phyloP scores from a whole-genome alignment of 2,888 invertebrate species.

The Eilema griseolum region DNA sequence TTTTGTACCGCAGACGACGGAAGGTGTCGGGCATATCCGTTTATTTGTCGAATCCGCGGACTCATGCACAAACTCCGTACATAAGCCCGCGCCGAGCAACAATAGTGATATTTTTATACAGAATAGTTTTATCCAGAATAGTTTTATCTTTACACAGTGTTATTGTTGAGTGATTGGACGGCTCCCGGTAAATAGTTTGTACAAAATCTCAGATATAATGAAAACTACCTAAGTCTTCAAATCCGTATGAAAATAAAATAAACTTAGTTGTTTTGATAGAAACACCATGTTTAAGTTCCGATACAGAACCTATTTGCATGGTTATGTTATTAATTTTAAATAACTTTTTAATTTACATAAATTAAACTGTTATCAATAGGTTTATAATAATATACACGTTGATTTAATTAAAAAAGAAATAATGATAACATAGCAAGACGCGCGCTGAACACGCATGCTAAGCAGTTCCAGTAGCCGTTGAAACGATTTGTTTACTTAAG shows the following conservation, averaged over 20 bases:
- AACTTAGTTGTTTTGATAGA: conserved; percentile 50
- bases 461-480: conserved; percentile 30
- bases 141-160: conserved; percentile 85
- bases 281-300: conserved; percentile 47
- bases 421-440: conserved; percentile 26
- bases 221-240: conserved; percentile 67
- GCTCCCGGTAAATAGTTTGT: conserved; percentile 85
- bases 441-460: conserved; percentile 27
- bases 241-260: conserved; percentile 57
- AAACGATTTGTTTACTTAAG: conserved; percentile 7
- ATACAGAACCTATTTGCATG: conserved; percentile 39
- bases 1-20: conserved; percentile 74
- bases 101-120: conserved; percentile 86
- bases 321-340: conserved; percentile 29
- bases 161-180: conserved; percentile 85
- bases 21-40: conserved; percentile 67
- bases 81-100: conserved; percentile 65
- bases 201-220: conserved; percentile 73
- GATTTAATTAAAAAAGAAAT: conserved; percentile 26
- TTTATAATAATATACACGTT: conserved; percentile 38
- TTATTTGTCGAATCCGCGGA: conserved; percentile 75
- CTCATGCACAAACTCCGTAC: conserved; percentile 52
- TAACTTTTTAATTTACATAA: conserved; percentile 30
- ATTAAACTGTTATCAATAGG: conserved; percentile 38
- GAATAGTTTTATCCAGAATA: conserved; percentile 84